Percentiles rank a stretch among this genome's conserved stretches.
Conservation (phyloP, 2,113 vertebrate species). For the Tachysurus fulvidraco region DNA sequence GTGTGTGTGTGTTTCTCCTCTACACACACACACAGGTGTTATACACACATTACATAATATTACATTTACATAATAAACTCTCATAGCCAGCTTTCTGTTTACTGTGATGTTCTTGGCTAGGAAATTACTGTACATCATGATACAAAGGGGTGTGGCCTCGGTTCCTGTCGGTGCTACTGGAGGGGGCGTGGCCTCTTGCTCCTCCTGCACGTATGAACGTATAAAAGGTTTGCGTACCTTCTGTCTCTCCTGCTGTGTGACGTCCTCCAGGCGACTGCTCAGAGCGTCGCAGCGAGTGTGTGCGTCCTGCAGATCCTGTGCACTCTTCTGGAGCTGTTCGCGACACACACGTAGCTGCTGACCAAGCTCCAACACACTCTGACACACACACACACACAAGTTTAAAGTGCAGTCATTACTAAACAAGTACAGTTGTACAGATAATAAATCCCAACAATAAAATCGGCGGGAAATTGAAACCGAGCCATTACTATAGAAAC, state of each 20-base stretch:
- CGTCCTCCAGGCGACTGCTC: conserved; percentile 69
- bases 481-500: background rate
- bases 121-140: background rate
- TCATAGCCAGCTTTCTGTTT: background rate
- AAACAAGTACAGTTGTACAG: too few relatives aligned
- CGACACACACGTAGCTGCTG: conserved; percentile 71
- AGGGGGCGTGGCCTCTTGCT: background rate
- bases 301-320: conserved; percentile 70
- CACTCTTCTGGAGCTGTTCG: conserved; percentile 71
- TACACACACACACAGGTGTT: background rate
- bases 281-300: conserved; percentile 68
- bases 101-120: too few relatives aligned
- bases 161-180: background rate
- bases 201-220: background rate
- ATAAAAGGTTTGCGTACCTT: conserved; percentile 67
- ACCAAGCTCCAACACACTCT: conserved; percentile 69
- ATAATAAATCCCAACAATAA: background rate
- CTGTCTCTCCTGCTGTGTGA: conserved; percentile 71
- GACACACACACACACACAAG: conserved; percentile 19
- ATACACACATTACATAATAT: background rate
- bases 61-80: background rate
- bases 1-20: background rate
- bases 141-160: background rate
- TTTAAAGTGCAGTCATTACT: too few relatives aligned
- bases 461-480: too few relatives aligned